Evolutionary conservation across 2,113 vertebrate genomes (phyloP).

Genomic region (Bettongia penicillata): DNA sequence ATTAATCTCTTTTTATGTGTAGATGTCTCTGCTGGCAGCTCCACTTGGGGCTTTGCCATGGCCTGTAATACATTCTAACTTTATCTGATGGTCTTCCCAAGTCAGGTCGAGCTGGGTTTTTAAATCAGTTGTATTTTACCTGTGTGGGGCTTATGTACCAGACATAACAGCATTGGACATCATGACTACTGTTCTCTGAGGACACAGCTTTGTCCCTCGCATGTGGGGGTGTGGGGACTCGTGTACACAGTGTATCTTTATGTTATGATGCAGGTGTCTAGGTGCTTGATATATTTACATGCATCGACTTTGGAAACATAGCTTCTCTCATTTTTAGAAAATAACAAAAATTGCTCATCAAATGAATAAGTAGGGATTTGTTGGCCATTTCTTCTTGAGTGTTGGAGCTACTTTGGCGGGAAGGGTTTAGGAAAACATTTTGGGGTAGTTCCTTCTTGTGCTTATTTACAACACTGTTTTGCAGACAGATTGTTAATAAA

Average conservation of each 20-base stretch:
- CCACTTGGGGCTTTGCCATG: neutral
- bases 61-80: neutral
- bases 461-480: neutral
- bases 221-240: too few relatives aligned
- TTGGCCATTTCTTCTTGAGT: too few relatives aligned
- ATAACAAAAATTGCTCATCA: too few relatives aligned
- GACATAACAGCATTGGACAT: neutral
- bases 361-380: too few relatives aligned
- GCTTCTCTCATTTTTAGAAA: too few relatives aligned
- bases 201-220: too few relatives aligned
- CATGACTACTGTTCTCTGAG: neutral
- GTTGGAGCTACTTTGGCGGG: neutral
- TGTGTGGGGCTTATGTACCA: neutral
- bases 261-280: too few relatives aligned
- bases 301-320: neutral
- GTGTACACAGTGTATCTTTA: too few relatives aligned
- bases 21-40: neutral
- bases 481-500: slow-evolving; percentile 29
- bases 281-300: neutral
- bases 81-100: neutral
- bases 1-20: neutral
- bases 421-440: neutral
- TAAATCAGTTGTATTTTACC: neutral
- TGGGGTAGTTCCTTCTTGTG: neutral
- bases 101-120: neutral